Evolutionary conservation across 2,113 vertebrate genomes (phyloP).

Genomic region (Erinaceus europaeus): DNA sequence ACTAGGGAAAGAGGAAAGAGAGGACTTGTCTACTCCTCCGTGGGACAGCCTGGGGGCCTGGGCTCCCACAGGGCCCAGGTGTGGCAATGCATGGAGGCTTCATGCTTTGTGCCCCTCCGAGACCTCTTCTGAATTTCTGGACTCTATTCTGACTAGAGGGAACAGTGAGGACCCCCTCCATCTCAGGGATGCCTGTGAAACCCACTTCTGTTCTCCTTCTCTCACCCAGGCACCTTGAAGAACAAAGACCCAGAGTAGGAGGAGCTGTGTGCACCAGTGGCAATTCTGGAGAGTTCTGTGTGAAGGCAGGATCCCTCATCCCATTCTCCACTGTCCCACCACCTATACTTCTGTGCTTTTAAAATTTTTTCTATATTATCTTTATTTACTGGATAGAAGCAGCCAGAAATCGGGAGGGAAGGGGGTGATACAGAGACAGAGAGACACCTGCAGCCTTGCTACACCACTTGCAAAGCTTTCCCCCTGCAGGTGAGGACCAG

Average conservation of each 20-base stretch:
- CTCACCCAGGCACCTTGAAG: neutral
- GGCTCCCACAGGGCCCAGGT: conserved; percentile 51
- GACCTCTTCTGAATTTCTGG: neutral
- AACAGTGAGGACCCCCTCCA: neutral
- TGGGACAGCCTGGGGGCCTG: conserved; percentile 13
- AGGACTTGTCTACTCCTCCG: conserved; percentile 16
- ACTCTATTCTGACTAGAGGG: neutral
- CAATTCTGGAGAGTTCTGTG: neutral
- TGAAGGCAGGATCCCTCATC: accelerated
- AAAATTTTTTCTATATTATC: too few relatives aligned
- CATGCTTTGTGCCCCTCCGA: neutral
- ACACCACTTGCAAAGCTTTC: too few relatives aligned
- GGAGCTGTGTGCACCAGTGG: neutral
- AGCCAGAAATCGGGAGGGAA: too few relatives aligned
- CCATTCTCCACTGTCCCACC: neutral
- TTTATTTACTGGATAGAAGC: too few relatives aligned
- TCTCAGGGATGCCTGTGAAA: neutral
- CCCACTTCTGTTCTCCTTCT: neutral
- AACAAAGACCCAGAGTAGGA: neutral
- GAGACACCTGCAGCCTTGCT: too few relatives aligned
- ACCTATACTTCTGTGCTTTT: too few relatives aligned
- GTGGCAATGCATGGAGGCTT: neutral
- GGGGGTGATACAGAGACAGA: too few relatives aligned
- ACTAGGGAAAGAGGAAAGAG: conserved; percentile 16
- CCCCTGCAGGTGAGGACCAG: too few relatives aligned